Base-by-base conservation (phyloP, 2,888 invertebrate species). In the Ommatoiulus sabulosus region DNA sequence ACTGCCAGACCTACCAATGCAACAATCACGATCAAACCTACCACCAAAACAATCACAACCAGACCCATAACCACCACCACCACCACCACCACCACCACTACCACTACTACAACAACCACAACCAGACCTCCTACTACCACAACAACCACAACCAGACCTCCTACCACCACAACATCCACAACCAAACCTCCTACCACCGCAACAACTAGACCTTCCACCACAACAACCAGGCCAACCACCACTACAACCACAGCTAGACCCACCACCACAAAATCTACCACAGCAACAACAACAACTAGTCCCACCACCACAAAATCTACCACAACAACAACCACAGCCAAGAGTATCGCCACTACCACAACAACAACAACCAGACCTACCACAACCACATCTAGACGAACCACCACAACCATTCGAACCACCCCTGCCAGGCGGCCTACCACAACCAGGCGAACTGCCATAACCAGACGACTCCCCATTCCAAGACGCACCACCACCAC, bases 51-150 rank as follows among this genome's bases (percentile, higher is more conserved):
- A 17, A 63, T 24, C 24, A 24, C 88, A 35, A 24, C 63, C 17
- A 63, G 80, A 57, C n/a, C 63, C 15, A 72, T 24, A 5, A 87
- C 88, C 6, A 87, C 80, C 15, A 86, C 86, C 20, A 43, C 86
- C 5, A 43, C 44, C 3, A 80, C 43, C 2, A 87, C 44, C 7
- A 87, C 72, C 15, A 72, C 88, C 35, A 87, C 43, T 6, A 84
- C 44, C 6, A 44, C 88, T 17, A 43, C 84, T 84, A 63, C 80
- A n/a, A 88, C 44, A 44, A 46, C 72, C 10, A 20, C 46, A 84
- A 80, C 88, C 44, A 84, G 15, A 15, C 72, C 84, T 88, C 15
- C 44, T 7, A 84, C 88, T 17, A n/a, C 24, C 43, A 88, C n/a
- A 20, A 85, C 85, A 15, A 85, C 85, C 2, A 85, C 85, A 43